A percentile compares a stretch with the other conserved stretches of the same genome.
Evolutionary conservation across 2,888 invertebrate genomes (phyloP).

Genomic region (Rotaria macrura): DNA sequence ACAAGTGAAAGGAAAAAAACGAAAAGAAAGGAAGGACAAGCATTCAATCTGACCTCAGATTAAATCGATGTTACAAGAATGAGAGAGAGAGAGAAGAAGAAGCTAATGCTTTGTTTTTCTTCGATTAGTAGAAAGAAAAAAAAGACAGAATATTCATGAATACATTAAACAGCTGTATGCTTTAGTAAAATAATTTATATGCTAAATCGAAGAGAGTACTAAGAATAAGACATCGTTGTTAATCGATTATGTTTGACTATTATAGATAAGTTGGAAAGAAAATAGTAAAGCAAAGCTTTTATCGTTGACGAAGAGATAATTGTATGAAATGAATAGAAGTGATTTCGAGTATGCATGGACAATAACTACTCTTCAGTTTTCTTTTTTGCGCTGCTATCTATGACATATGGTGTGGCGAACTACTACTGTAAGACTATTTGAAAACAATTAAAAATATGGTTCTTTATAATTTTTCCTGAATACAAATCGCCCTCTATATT

Average conservation of each 20-base stretch:
- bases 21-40: neutral
- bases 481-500: too few relatives aligned
- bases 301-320: neutral
- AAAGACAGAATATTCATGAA: neutral
- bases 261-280: too few relatives aligned
- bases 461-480: too few relatives aligned
- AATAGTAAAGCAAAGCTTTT: neutral
- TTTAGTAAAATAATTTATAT: too few relatives aligned
- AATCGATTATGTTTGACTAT: too few relatives aligned
- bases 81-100: neutral
- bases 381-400: too few relatives aligned
- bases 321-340: neutral
- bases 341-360: too few relatives aligned
- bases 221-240: too few relatives aligned
- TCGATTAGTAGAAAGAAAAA: neutral
- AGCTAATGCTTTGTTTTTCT: neutral
- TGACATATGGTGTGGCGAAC: too few relatives aligned
- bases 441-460: too few relatives aligned
- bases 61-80: neutral
- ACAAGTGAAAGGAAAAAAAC: neutral
- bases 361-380: too few relatives aligned
- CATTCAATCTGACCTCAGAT: neutral
- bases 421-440: neutral
- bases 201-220: too few relatives aligned
- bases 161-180: neutral